phyloP scores from a whole-genome alignment of 2,113 vertebrate species.

The Myodes glareolus region DNA sequence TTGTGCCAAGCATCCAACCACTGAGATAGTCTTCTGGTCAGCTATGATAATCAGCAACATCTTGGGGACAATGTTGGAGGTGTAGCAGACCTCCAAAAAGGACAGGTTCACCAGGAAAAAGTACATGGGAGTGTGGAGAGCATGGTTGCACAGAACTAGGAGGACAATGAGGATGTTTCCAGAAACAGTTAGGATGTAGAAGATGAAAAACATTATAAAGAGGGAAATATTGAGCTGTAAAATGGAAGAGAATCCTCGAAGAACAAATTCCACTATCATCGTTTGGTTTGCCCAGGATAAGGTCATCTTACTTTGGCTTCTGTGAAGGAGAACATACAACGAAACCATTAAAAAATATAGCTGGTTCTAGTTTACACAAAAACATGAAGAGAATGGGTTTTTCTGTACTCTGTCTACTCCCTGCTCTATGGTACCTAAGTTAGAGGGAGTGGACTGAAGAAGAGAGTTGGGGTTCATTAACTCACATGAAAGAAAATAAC shows the following conservation, averaged over 20 bases:
- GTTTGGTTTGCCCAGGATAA: constrained; percentile 61
- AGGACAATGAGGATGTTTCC: constrained; percentile 72
- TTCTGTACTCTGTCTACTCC: neutral
- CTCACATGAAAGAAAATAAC: constrained; percentile 22
- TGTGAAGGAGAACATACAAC: neutral
- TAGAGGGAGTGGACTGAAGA: neutral
- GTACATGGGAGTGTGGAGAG: constrained; percentile 75
- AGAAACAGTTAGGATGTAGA: constrained; percentile 69
- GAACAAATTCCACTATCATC: constrained; percentile 51
- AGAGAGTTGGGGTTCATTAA: neutral
- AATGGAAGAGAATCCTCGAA: constrained; percentile 71
- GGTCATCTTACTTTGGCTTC: constrained; percentile 17
- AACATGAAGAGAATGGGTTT: neutral
- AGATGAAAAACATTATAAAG: constrained; percentile 63
- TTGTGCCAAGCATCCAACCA: constrained; percentile 67
- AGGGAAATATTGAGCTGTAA: constrained; percentile 62
- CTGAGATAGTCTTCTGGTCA: constrained; percentile 49
- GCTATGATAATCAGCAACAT: constrained; percentile 68
- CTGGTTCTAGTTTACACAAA: neutral
- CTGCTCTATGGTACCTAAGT: neutral
- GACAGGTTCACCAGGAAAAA: constrained; percentile 75
- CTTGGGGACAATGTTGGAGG: constrained; percentile 68
- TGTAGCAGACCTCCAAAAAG: constrained; percentile 75
- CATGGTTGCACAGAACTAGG: constrained; percentile 62
- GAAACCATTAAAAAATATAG: neutral